Conservation (phyloP, 2,888 invertebrate species). For the Synanthedon andrenaeformis region DNA sequence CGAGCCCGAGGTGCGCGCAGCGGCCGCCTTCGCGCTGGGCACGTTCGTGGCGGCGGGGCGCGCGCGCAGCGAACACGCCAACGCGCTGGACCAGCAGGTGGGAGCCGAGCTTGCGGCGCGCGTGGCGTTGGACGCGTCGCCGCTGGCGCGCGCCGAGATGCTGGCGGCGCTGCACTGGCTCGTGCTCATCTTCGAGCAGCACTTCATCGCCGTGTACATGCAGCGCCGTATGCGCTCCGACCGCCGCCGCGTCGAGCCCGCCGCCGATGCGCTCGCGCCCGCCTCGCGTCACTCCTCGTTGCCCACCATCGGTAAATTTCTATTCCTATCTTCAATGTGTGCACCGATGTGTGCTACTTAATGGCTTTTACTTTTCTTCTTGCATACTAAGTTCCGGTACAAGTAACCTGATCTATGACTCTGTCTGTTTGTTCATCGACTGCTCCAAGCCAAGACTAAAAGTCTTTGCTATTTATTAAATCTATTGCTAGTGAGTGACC, state of each 20-base stretch:
- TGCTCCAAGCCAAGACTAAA: no score
- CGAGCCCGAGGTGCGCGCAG: slow-evolving; percentile 91
- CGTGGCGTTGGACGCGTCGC: slow-evolving; percentile 85
- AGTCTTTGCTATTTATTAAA: no score
- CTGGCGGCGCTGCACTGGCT: slow-evolving; percentile 86
- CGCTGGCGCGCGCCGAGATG: slow-evolving; percentile 88
- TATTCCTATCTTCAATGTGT: not conserved
- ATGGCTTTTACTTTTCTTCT: no score
- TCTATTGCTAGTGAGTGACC: no score
- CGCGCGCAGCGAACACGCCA: slow-evolving; percentile 91
- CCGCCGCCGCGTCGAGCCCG: slow-evolving; percentile 30
- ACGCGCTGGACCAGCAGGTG: slow-evolving; percentile 92
- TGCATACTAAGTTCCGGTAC: no score
- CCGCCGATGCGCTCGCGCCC: slow-evolving; percentile 37
- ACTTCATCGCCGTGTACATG: slow-evolving; percentile 83
- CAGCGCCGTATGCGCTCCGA: slow-evolving; percentile 54
- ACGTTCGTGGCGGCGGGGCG: slow-evolving; percentile 90
- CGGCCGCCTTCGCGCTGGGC: slow-evolving; percentile 94
- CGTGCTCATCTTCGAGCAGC: slow-evolving; percentile 87
- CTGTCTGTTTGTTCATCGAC: no score
- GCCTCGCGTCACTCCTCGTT: slow-evolving; percentile 25
- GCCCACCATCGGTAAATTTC: slow-evolving; percentile 36
- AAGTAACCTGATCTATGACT: no score
- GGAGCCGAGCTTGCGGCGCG: slow-evolving; percentile 87
- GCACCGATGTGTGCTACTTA: no score